Percentiles rank a stretch among this genome's conserved stretches.
Evolutionary conservation across 1,140 invertebrate genomes (phyloP).

Genomic region (Hetaerina americana): DNA sequence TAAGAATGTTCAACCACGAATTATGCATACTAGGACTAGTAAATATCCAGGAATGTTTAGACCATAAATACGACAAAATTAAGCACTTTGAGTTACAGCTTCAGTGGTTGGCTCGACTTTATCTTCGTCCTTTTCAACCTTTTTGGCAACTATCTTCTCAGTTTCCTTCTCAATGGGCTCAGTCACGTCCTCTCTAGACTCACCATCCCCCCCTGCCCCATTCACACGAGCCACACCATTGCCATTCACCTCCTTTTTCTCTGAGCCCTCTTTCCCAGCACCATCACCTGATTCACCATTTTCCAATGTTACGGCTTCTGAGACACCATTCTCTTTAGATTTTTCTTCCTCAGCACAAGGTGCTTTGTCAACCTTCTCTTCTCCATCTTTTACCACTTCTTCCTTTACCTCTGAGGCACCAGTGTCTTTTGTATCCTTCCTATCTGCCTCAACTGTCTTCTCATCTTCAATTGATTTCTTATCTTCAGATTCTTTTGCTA

Average conservation of each 20-base stretch:
- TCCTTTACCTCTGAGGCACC: neutral
- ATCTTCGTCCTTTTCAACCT: neutral
- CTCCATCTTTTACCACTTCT: neutral
- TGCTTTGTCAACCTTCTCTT: neutral
- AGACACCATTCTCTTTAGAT: neutral
- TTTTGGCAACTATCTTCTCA: neutral
- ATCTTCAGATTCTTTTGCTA: neutral
- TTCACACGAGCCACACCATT: neutral
- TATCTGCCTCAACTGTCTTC: neutral
- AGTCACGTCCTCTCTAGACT: neutral
- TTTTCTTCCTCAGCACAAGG: neutral
- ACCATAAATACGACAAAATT: neutral
- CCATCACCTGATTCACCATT: too few species aligned
- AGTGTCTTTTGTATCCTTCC: neutral
- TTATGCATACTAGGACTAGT: neutral
- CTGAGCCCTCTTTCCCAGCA: too few species aligned
- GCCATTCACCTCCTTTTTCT: neutral
- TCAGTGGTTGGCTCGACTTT: neutral
- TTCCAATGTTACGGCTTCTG: too few species aligned
- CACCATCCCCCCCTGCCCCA: neutral
- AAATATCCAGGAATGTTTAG: neutral
- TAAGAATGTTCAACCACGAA: neutral
- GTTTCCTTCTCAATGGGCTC: neutral
- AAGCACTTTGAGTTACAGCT: neutral
- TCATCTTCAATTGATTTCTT: neutral